A percentile compares a stretch with the other conserved stretches of the same genome.
phyloP scores from a whole-genome alignment of 2,888 invertebrate genomes.

The Nemotelus pantherinus region DNA sequence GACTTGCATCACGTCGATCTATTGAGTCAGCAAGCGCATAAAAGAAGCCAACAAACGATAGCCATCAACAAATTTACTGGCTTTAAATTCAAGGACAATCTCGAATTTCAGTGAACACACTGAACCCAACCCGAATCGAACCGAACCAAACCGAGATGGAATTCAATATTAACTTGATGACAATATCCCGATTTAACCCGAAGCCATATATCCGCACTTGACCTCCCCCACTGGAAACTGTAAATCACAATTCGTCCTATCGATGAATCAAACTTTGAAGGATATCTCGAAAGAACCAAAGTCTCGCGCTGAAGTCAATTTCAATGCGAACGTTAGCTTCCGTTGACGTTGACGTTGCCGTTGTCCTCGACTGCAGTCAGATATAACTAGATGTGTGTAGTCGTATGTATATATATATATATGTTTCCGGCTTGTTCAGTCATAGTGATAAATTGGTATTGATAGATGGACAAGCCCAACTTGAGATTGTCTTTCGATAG shows the following conservation, averaged over 20 bases:
- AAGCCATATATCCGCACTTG: slow-evolving; percentile 41
- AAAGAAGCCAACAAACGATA: slow-evolving; percentile 18
- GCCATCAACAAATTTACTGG: slow-evolving; percentile 21
- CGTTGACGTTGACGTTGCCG: background rate
- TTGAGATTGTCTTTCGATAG: slow-evolving; percentile 36
- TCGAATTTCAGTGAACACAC: background rate
- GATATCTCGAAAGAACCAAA: slow-evolving; percentile 36
- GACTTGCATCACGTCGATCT: background rate
- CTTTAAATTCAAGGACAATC: slow-evolving; percentile 9
- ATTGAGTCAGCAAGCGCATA: slow-evolving; percentile 6
- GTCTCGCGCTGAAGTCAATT: slow-evolving; percentile 22
- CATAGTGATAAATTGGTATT: slow-evolving; percentile 44
- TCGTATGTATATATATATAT: background rate
- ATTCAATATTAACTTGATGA: slow-evolving; percentile 42
- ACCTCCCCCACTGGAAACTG: slow-evolving; percentile 39
- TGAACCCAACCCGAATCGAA: background rate
- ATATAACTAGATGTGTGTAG: background rate
- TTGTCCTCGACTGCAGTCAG: background rate
- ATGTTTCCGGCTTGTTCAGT: slow-evolving; percentile 29
- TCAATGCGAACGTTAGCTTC: background rate
- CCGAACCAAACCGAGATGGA: slow-evolving; percentile 8
- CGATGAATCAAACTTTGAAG: slow-evolving; percentile 40
- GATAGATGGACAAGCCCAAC: slow-evolving; percentile 43
- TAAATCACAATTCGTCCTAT: slow-evolving; percentile 44
- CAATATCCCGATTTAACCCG: slow-evolving; percentile 36